phyloP scores from a whole-genome alignment of 2,113 vertebrate genomes.

The Sula dactylatra region DNA sequence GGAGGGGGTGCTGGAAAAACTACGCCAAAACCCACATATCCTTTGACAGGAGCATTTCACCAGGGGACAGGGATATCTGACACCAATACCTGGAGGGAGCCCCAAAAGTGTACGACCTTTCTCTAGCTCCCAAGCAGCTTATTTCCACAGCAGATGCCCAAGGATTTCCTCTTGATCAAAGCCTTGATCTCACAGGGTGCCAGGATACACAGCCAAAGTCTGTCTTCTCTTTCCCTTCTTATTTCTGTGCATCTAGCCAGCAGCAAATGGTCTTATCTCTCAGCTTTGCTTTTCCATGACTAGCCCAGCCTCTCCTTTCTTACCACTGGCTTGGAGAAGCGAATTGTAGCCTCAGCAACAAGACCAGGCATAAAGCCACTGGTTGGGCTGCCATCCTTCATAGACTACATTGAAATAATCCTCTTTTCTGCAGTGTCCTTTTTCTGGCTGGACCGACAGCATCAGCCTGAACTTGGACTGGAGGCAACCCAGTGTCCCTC shows the following conservation, averaged over 20 bases:
- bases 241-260: neutral
- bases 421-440: neutral
- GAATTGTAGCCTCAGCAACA: neutral
- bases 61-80: neutral
- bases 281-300: neutral
- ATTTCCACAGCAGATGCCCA: neutral
- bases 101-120: neutral
- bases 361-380: neutral
- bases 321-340: neutral
- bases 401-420: neutral
- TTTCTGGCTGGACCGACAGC: neutral
- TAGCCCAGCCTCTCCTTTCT: neutral
- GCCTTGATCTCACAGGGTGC: neutral
- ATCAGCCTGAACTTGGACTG: neutral
- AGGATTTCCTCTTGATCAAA: neutral
- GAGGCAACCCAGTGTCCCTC: neutral
- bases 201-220: neutral
- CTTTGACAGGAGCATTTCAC: neutral
- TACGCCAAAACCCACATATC: neutral
- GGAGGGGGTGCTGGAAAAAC: neutral
- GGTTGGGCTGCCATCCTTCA: neutral
- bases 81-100: accelerated
- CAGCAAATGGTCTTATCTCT: neutral
- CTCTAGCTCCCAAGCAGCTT: neutral
- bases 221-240: neutral